Evolutionary conservation across 2,797 vertebrate genomes (phyloP).

Genomic region (Sylvilagus floridanus): DNA sequence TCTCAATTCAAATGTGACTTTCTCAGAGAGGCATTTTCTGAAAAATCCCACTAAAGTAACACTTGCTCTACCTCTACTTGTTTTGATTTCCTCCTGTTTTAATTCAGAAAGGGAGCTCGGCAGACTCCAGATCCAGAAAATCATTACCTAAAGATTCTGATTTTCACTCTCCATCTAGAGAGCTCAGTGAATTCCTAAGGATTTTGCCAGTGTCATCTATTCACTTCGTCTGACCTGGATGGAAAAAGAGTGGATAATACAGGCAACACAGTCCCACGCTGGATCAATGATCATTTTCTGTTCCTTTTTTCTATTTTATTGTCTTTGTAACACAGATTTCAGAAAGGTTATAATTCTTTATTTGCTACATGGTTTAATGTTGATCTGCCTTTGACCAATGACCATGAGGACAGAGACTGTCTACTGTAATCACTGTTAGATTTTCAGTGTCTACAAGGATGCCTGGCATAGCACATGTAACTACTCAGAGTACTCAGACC

Average conservation of each 20-base stretch:
- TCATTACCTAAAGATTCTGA: background rate
- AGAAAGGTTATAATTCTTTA: conserved; percentile 8
- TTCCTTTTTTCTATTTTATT: background rate
- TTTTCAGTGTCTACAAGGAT: background rate
- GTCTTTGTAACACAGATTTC: background rate
- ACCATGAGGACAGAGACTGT: background rate
- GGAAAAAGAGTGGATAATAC: background rate
- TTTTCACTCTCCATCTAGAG: background rate
- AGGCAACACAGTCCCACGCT: accelerated
- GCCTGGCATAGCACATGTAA: too few species aligned
- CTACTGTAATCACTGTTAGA: background rate
- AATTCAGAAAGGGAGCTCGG: background rate
- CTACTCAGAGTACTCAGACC: background rate
- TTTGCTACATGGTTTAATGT: conserved; percentile 19
- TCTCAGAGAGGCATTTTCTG: background rate
- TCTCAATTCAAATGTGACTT: background rate
- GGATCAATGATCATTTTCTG: background rate
- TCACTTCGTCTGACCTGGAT: background rate
- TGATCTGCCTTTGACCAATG: background rate
- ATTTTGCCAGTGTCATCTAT: background rate
- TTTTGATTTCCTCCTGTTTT: background rate
- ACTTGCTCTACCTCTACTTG: background rate
- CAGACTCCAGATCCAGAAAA: background rate
- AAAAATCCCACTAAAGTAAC: conserved; percentile 73
- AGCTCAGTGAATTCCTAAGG: background rate